Evolutionary conservation across 35 echinoderm and acorn worm species (phyloP).

Genomic region (Strongylocentrotus purpuratus): DNA sequence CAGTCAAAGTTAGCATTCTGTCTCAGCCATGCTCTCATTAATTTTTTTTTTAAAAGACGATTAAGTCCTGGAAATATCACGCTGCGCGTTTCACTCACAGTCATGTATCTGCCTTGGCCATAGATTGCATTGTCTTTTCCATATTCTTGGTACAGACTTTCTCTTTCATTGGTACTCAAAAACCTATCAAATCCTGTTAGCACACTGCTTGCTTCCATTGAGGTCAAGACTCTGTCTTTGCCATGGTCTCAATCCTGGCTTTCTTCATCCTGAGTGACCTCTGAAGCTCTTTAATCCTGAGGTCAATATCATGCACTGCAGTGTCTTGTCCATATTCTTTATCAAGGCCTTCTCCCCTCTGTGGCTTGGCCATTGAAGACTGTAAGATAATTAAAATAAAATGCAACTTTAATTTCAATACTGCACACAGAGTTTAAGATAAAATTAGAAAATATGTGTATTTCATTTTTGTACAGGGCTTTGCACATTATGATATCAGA

Average conservation of each 20-base stretch:
- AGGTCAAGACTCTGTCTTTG: background rate
- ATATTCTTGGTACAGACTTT: too few species aligned
- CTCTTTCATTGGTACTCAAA: too few species aligned
- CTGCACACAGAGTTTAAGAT: too few species aligned
- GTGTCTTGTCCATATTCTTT: conserved; percentile 53
- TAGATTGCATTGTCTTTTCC: background rate
- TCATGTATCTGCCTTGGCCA: background rate
- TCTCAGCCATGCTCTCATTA: too few species aligned
- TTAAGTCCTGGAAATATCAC: background rate
- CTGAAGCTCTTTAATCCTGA: conserved; percentile 79
- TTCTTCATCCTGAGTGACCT: conserved; percentile 73
- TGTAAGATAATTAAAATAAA: conserved; percentile 31
- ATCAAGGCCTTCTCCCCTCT: conserved; percentile 46
- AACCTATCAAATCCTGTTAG: background rate
- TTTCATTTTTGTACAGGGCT: too few species aligned
- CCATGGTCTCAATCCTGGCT: conserved; percentile 15
- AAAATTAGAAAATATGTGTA: too few species aligned
- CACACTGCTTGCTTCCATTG: background rate
- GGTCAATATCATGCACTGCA: conserved; percentile 80
- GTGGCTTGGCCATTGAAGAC: conserved; percentile 68
- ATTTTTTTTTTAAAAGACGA: too few species aligned
- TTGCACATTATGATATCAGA: too few species aligned
- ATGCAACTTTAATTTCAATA: background rate
- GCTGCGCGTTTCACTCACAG: background rate
- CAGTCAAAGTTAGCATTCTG: too few species aligned